These are phyloP conservation scores for Lampropteryx suffumata DNA, from an alignment of 2,888 invertebrate genomes.

Conservation along the genomic window DNA sequence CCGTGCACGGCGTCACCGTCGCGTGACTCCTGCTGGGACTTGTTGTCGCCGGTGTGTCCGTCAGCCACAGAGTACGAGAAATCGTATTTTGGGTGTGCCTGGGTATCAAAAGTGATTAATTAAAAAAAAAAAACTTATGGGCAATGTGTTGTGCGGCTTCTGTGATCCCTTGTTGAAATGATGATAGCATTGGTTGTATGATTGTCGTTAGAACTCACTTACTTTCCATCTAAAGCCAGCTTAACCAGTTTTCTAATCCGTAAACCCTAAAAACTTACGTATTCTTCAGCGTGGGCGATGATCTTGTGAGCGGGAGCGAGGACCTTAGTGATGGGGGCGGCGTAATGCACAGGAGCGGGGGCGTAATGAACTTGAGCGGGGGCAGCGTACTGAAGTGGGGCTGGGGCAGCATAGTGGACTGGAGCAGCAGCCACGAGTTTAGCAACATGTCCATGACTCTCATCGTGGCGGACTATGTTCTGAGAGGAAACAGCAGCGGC, in stretches of 20 bases:
- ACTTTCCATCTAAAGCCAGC: too few relatives aligned
- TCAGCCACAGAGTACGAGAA: slow-evolving; percentile 83
- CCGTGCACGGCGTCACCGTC: slow-evolving; percentile 85
- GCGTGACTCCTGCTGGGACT: slow-evolving; percentile 82
- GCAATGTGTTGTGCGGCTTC: too few relatives aligned
- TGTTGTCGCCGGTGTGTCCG: slow-evolving; percentile 83
- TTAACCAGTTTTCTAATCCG: too few relatives aligned
- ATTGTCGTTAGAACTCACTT: too few relatives aligned
- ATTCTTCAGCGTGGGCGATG: slow-evolving; percentile 55
- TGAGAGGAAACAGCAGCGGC: slow-evolving; percentile 54
- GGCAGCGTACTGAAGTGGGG: slow-evolving; percentile 38
- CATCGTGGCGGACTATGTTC: slow-evolving; percentile 53
- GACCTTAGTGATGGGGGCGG: slow-evolving; percentile 47
- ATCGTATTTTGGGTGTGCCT: slow-evolving; percentile 84
- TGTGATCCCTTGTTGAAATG: too few relatives aligned
- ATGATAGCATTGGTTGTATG: too few relatives aligned
- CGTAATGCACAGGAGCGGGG: slow-evolving; percentile 44
- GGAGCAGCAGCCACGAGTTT: slow-evolving; percentile 36
- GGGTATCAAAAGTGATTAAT: slow-evolving; percentile 19
- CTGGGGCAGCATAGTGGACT: slow-evolving; percentile 40
- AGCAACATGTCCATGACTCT: slow-evolving; percentile 36
- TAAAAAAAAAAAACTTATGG: too few relatives aligned
- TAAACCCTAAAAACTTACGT: slow-evolving; percentile 47
- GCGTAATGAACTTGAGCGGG: slow-evolving; percentile 34
- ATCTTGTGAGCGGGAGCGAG: slow-evolving; percentile 47